phyloP scores from a whole-genome alignment of 2,888 invertebrate genomes.

The Himalopsyche anomala region DNA sequence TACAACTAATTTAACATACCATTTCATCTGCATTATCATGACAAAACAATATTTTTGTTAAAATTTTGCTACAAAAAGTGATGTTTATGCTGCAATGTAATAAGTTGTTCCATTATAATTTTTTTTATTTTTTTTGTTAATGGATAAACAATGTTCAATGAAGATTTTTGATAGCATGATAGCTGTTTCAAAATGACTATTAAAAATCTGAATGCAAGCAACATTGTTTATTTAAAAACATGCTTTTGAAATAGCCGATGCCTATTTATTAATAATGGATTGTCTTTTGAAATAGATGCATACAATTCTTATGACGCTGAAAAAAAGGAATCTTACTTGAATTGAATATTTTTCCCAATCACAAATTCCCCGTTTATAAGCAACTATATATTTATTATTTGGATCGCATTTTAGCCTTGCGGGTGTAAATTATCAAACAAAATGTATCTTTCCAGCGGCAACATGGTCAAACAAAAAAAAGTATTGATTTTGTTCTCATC shows the following conservation, averaged over 20 bases:
- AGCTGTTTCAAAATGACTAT: neutral
- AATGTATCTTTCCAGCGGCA: neutral
- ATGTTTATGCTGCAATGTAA: neutral
- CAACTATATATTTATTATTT: neutral
- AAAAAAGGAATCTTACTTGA: too few species aligned
- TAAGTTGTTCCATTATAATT: neutral
- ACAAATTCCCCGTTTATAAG: neutral
- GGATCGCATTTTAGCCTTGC: conserved; percentile 13
- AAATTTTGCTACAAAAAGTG: neutral
- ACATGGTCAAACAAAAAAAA: too few species aligned
- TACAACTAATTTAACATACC: neutral
- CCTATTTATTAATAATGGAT: neutral
- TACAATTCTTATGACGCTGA: too few species aligned
- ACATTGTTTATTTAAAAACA: conserved; percentile 18
- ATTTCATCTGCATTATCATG: neutral
- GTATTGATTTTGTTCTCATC: too few species aligned
- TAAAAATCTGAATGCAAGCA: neutral
- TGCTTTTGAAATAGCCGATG: neutral
- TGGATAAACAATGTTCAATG: neutral
- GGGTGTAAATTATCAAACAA: neutral
- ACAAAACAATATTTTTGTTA: neutral
- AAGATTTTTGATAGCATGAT: conserved; percentile 7
- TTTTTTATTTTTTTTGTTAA: neutral
- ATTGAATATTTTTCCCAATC: too few species aligned
- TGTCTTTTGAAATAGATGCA: too few species aligned